phyloP scores from a whole-genome alignment of 2,113 vertebrate genomes.

The Pseudonaja textilis region DNA sequence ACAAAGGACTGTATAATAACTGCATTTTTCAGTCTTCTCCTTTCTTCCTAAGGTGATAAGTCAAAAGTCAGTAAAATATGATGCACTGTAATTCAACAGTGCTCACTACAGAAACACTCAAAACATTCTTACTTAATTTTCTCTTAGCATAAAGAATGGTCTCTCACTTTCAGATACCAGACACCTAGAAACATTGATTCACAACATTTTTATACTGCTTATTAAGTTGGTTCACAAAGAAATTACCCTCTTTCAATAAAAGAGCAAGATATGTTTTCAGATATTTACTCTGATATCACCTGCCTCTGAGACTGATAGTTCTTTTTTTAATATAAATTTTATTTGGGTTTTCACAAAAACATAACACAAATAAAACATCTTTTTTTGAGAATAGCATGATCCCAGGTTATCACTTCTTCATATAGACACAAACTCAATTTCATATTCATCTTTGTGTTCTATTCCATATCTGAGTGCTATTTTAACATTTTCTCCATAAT shows the following conservation, averaged over 20 bases:
- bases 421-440: too few relatives aligned
- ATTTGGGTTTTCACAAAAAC: too few relatives aligned
- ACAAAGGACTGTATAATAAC: conserved; percentile 96
- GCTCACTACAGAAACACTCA: too few relatives aligned
- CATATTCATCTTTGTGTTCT: too few relatives aligned
- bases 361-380: too few relatives aligned
- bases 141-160: not conserved
- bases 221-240: not conserved
- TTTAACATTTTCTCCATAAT: too few relatives aligned
- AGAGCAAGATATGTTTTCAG: not conserved
- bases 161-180: not conserved
- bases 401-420: too few relatives aligned
- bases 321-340: not conserved
- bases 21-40: conserved; percentile 92
- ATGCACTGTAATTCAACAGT: not conserved
- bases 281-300: not conserved
- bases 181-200: not conserved
- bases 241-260: not conserved
- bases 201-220: not conserved
- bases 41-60: conserved; percentile 82
- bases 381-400: too few relatives aligned
- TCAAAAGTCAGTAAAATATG: conserved; percentile 10
- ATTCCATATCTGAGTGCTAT: too few relatives aligned
- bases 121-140: not conserved
- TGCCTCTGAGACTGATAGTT: not conserved